phyloP scores from a whole-genome alignment of 2,888 invertebrate species.

The Cerastis rubricosa region DNA sequence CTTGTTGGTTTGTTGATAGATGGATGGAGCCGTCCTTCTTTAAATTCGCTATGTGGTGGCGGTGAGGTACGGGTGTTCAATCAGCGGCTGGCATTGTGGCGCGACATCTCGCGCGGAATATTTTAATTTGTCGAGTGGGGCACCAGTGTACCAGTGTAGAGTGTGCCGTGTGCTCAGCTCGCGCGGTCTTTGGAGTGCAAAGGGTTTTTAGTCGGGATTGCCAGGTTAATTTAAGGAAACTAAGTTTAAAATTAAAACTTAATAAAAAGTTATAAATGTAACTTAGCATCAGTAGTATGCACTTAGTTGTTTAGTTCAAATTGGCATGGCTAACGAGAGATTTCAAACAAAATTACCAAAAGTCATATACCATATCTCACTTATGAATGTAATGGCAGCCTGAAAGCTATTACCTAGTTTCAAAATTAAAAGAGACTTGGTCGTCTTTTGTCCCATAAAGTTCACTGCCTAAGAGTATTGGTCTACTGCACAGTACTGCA shows the following conservation, averaged over 20 bases:
- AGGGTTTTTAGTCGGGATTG: neutral
- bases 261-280: neutral
- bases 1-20: neutral
- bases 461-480: neutral
- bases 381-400: neutral
- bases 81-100: slow-evolving; percentile 61
- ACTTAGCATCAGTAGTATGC: neutral
- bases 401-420: neutral
- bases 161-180: slow-evolving; percentile 11
- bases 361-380: neutral
- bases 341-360: neutral
- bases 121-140: slow-evolving; percentile 69
- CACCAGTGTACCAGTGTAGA: neutral
- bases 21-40: neutral
- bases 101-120: slow-evolving; percentile 67
- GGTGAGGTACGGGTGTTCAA: slow-evolving; percentile 51
- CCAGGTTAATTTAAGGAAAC: neutral
- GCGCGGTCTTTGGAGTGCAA: slow-evolving; percentile 1
- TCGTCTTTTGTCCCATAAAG: neutral
- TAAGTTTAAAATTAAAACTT: neutral
- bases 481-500: slow-evolving; percentile 16
- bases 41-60: neutral
- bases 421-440: neutral
- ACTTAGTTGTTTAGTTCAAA: neutral
- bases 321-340: neutral